Conservation (phyloP, 2,797 vertebrate species). For the Vultur gryphus region DNA sequence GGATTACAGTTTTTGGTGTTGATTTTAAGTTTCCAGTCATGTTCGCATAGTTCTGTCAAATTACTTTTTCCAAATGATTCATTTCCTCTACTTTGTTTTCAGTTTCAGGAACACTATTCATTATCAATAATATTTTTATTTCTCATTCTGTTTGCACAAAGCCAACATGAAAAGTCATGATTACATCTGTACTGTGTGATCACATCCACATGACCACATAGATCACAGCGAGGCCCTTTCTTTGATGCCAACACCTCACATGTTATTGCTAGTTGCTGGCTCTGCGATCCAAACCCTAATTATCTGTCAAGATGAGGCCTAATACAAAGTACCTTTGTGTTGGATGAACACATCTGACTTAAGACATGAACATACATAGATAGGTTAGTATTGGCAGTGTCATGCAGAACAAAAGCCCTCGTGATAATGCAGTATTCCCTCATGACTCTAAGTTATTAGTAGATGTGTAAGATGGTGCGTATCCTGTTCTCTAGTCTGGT, state of each 20-base stretch:
- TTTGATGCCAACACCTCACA: not conserved
- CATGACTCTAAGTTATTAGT: not conserved
- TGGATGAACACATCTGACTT: not conserved
- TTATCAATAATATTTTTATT: not conserved
- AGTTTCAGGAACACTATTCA: not conserved
- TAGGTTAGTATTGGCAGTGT: not conserved
- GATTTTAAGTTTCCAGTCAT: not conserved
- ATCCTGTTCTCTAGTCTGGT: not conserved
- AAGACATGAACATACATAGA: not conserved
- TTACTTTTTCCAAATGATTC: not conserved
- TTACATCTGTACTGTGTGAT: not conserved
- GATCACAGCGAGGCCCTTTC: not conserved
- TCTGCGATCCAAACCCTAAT: not conserved
- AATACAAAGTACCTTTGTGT: not conserved
- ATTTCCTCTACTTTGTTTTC: not conserved
- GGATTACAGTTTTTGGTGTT: not conserved
- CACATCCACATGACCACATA: not conserved
- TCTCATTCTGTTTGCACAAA: not conserved
- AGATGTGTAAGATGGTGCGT: not conserved
- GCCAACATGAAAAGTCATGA: accelerated
- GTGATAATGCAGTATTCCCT: not conserved
- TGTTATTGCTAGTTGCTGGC: not conserved
- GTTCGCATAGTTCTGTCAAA: not conserved
- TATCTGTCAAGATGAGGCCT: not conserved
- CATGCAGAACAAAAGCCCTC: not conserved